Percentiles rank a stretch among this genome's conserved stretches.
Conservation (phyloP, 2,797 vertebrate species). For the Ptychobarbus kaznakovi region DNA sequence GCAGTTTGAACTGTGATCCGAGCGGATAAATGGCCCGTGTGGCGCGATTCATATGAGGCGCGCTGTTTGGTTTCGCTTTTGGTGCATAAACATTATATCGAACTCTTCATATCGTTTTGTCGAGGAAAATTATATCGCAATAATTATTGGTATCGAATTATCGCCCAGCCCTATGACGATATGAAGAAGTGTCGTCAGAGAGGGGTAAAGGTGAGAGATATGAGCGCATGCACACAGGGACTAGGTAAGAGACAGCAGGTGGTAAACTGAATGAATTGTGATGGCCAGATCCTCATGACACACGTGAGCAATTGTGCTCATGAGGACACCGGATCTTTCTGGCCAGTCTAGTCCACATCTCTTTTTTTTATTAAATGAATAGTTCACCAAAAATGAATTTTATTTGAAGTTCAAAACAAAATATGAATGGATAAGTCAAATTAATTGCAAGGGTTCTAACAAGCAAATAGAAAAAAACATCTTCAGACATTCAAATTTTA, state of each 20-base stretch:
- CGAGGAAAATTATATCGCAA: too few relatives aligned
- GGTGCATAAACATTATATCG: too few relatives aligned
- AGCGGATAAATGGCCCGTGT: too few relatives aligned
- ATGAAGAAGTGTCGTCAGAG: not conserved
- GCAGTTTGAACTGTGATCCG: too few relatives aligned
- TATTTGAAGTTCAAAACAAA: too few relatives aligned
- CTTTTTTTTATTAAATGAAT: not conserved
- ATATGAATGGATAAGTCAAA: not conserved
- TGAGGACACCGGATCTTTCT: not conserved
- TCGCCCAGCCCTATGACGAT: too few relatives aligned
- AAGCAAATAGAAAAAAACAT: not conserved
- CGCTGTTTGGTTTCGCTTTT: too few relatives aligned
- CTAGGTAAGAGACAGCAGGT: not conserved
- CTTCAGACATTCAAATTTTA: not conserved
- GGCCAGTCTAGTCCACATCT: not conserved
- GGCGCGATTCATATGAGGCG: too few relatives aligned
- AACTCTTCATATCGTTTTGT: too few relatives aligned
- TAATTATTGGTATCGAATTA: too few relatives aligned
- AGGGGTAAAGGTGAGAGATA: slow-evolving; percentile 19
- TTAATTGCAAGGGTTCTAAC: not conserved
- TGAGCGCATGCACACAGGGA: not conserved
- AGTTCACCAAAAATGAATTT: not conserved
- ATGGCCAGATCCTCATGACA: not conserved
- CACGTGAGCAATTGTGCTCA: not conserved
- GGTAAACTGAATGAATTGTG: not conserved